Conservation (phyloP, 1,140 invertebrate species). For the Sarcophaga bullata region DNA sequence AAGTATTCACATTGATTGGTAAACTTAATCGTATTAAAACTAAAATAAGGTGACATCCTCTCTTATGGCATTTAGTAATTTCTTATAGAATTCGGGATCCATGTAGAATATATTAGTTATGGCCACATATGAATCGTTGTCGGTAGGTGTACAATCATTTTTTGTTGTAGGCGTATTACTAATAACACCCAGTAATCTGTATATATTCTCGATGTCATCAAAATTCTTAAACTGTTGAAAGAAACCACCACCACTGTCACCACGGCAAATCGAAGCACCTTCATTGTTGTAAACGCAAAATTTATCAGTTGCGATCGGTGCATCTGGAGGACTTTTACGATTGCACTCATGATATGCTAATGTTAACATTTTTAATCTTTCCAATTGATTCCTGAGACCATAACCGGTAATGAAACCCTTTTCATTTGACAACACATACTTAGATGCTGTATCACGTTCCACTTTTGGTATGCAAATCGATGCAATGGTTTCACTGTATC, state of each 20-base stretch:
- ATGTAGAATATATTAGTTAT: not conserved
- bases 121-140: not conserved
- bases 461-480: not conserved
- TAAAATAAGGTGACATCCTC: conserved; percentile 1
- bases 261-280: not conserved
- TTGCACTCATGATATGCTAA: not conserved
- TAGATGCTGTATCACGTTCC: not conserved
- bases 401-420: not conserved
- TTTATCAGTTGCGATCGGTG: not conserved
- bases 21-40: not conserved
- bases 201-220: not conserved
- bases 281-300: conserved; percentile 1
- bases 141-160: not conserved
- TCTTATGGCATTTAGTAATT: not conserved
- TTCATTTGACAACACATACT: not conserved
- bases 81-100: not conserved
- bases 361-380: not conserved
- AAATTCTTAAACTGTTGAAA: not conserved
- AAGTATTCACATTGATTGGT: not conserved
- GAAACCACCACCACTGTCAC: conserved; percentile 10
- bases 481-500: not conserved
- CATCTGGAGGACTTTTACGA: no score
- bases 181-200: conserved; percentile 3
- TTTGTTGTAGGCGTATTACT: not conserved
- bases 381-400: not conserved